phyloP scores from a whole-genome alignment of 2,888 invertebrate species.

The Eristalinus sepulchralis region DNA sequence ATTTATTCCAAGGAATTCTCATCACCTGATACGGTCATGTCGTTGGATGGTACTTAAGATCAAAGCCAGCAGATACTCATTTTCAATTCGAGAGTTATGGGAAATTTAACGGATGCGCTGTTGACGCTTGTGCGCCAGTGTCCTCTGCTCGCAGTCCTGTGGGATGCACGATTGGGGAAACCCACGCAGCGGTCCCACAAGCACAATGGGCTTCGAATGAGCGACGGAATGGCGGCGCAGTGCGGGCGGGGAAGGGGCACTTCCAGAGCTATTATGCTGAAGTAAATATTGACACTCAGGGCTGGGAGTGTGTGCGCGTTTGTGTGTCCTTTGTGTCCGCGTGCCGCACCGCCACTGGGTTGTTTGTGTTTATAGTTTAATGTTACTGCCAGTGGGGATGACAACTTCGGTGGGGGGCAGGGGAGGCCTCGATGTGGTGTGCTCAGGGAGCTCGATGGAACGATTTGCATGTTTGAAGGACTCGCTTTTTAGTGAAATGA shows the following conservation, averaged over 20 bases:
- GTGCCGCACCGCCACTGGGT: neutral
- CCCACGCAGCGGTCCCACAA: neutral
- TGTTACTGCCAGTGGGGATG: constrained; percentile 30
- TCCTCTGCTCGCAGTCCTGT: neutral
- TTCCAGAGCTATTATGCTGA: constrained; percentile 44
- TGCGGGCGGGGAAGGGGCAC: neutral
- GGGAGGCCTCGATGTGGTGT: neutral
- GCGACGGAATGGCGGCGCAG: too few species aligned
- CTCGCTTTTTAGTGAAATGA: neutral
- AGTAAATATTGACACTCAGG: constrained; percentile 58
- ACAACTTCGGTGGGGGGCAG: constrained; percentile 15
- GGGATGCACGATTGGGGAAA: neutral
- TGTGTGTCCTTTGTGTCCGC: constrained; percentile 27
- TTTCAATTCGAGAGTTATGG: constrained; percentile 59
- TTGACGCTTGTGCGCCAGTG: constrained; percentile 6
- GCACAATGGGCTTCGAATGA: neutral
- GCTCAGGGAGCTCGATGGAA: neutral
- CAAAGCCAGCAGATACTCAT: constrained; percentile 50
- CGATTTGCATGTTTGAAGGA: neutral
- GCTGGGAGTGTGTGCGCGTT: neutral
- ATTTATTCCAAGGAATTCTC: constrained; percentile 43
- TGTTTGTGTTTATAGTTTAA: constrained; percentile 59
- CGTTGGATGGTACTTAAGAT: constrained; percentile 56
- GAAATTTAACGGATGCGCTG: constrained; percentile 55
- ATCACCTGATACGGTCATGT: constrained; percentile 42